These are phyloP conservation scores for Siniperca obscura DNA, from an alignment of 2,797 vertebrate genomes.

Conservation along the genomic window DNA sequence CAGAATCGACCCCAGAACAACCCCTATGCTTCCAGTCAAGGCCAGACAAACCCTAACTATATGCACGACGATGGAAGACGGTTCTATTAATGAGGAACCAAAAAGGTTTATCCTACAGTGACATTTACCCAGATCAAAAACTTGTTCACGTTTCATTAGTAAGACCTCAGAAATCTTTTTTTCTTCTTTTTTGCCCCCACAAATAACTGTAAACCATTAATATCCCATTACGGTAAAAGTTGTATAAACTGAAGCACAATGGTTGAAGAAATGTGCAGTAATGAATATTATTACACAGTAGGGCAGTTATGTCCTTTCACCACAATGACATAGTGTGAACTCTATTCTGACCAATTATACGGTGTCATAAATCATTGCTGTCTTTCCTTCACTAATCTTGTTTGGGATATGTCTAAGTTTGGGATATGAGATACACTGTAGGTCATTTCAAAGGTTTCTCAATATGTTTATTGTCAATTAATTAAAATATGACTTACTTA, in stretches of 20 bases:
- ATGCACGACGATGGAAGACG: slow-evolving; percentile 25
- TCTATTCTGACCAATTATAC: slow-evolving; percentile 8
- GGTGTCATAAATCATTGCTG: background rate
- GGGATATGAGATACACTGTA: background rate
- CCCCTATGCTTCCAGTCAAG: slow-evolving; percentile 44
- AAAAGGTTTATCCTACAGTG: background rate
- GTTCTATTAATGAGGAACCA: slow-evolving; percentile 23
- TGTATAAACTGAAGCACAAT: background rate
- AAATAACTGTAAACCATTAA: background rate
- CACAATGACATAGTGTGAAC: background rate
- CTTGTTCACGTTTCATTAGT: background rate
- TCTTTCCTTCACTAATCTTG: slow-evolving; percentile 3
- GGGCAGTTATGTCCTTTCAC: background rate
- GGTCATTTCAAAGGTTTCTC: slow-evolving; percentile 12
- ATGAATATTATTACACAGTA: background rate
- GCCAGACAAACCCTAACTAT: slow-evolving; percentile 63
- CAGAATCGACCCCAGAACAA: slow-evolving; percentile 31
- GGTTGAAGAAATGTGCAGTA: background rate
- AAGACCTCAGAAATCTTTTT: background rate
- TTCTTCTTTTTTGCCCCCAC: background rate
- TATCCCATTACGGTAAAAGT: background rate
- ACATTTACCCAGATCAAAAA: slow-evolving; percentile 24
- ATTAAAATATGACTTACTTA: slow-evolving; percentile 1
- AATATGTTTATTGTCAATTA: background rate
- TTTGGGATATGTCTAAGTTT: background rate